Evolutionary conservation across 64 coral and sea anemone species (phyloP), one percentile per base, ranked within the genome.

Genomic region (Dendrophyllia cribrosa): DNA sequence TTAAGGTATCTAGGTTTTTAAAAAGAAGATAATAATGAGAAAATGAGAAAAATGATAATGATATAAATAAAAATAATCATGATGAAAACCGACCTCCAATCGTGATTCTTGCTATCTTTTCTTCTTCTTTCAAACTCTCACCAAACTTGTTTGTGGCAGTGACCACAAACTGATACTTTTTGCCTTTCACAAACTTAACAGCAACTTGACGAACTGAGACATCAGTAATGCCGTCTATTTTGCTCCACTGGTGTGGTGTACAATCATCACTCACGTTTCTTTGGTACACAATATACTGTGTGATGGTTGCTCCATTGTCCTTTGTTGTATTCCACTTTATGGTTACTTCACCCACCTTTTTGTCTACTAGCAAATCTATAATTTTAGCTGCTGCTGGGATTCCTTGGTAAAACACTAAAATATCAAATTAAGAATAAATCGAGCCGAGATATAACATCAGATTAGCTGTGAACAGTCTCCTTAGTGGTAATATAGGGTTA

Each of bases 281-380:
- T 79, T 59, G 76, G 23, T 79, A 79, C 10, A 79, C 76, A 13
- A 0, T 79, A n/a, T 79, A 79, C 50, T 79, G n/a, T 26, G 53
- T 79, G 9, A 79, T 79, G 0, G 12, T n/a, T 59, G 17, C 20
- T 59, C 76, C 76, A 26, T 59, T 79, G 3, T 79, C 22, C 0
- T 53, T 1, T 26, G 78, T 26, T 26, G 43, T 4, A 16, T 20
- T 47, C 78, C 78, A 81, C 26, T 43, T 81, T 25, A 81, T 13
- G 1, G 24, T 81, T 7, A 81, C 11, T 1, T 45, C 16, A 17
- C 4, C 21, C 3, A 47, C 25, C 4, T 3, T 44, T 17, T 24
- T 81, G 9, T 81, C 56, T 44, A 5, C 5, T 6, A 58, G 58
- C 34, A 45, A 24, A 5, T 24, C 24, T 13, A 45, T 45, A 7